phyloP scores from a whole-genome alignment of 30 jellyfish, hydroid and myxozoan species.

The Clytia hemisphaerica region DNA sequence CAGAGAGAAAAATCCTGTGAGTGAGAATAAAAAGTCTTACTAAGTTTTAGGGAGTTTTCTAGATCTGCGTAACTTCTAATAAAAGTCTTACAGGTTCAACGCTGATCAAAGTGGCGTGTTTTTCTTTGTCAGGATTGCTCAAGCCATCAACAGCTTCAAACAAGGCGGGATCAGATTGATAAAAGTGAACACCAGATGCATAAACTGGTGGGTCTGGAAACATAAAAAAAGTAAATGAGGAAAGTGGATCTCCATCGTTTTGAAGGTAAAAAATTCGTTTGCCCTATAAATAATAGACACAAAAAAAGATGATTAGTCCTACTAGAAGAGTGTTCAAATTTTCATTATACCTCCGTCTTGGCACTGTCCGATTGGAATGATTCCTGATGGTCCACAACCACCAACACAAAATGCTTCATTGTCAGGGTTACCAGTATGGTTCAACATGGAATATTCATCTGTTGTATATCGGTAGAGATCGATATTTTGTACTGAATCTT shows the following conservation, averaged over 20 bases:
- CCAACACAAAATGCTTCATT: slow-evolving; percentile 80
- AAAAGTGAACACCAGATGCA: slow-evolving; percentile 68
- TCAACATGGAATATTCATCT: slow-evolving; percentile 42
- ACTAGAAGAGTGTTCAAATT: too few relatives aligned
- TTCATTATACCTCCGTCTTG: slow-evolving; percentile 12
- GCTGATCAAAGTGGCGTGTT: slow-evolving; percentile 50
- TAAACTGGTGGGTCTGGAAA: slow-evolving; percentile 69
- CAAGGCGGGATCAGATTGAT: slow-evolving; percentile 60
- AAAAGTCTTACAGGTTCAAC: slow-evolving; percentile 91
- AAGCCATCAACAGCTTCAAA: slow-evolving; percentile 47
- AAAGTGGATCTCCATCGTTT: neutral
- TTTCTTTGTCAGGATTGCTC: slow-evolving; percentile 43
- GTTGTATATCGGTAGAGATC: slow-evolving; percentile 49
- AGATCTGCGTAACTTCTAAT: too few relatives aligned
- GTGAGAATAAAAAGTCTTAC: too few relatives aligned
- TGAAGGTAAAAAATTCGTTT: neutral
- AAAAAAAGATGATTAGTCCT: neutral
- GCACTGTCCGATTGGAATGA: slow-evolving; percentile 82
- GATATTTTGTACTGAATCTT: slow-evolving; percentile 25
- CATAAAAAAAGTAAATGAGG: neutral
- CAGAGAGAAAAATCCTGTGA: too few relatives aligned
- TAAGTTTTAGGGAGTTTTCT: too few relatives aligned
- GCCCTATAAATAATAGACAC: neutral
- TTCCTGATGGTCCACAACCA: slow-evolving; percentile 60
- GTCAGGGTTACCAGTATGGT: slow-evolving; percentile 43